phyloP scores from a whole-genome alignment of 1,140 invertebrate species.

The Diorhabda carinulata region DNA sequence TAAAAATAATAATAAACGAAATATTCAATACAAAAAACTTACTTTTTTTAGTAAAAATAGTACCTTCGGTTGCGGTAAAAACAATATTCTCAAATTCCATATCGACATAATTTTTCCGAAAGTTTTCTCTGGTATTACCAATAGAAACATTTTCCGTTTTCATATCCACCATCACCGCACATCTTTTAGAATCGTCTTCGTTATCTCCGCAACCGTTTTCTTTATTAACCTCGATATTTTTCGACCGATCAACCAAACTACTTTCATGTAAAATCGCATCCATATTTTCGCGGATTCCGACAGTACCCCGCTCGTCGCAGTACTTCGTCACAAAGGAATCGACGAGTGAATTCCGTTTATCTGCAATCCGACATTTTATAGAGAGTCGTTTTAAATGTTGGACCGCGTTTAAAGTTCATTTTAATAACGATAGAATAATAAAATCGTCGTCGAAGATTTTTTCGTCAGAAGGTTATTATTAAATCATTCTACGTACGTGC shows the following conservation, averaged over 20 bases:
- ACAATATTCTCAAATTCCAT: constrained; percentile 67
- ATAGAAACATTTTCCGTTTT: background rate
- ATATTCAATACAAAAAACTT: constrained; percentile 21
- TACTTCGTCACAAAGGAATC: background rate
- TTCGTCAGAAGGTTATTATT: too few relatives aligned
- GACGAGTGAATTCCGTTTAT: constrained; percentile 16
- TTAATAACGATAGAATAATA: background rate
- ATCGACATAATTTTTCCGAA: constrained; percentile 58
- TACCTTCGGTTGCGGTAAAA: constrained; percentile 65
- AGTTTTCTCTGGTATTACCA: background rate
- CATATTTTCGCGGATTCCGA: constrained; percentile 4
- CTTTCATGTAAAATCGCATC: constrained; percentile 11
- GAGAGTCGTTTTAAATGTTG: constrained; percentile 1
- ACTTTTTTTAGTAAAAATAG: constrained; percentile 58
- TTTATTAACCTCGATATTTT: background rate
- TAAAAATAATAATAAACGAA: too few relatives aligned
- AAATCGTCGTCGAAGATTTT: too few relatives aligned
- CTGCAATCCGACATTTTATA: constrained; percentile 15
- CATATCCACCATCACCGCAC: background rate
- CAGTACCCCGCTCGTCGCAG: background rate
- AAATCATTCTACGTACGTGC: too few relatives aligned
- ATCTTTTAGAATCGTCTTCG: background rate
- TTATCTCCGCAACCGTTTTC: background rate
- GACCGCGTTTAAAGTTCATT: constrained; percentile 19
- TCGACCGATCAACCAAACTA: background rate